Evolutionary conservation across 2,113 vertebrate genomes (phyloP).

Genomic region (Lanius ludovicianus): DNA sequence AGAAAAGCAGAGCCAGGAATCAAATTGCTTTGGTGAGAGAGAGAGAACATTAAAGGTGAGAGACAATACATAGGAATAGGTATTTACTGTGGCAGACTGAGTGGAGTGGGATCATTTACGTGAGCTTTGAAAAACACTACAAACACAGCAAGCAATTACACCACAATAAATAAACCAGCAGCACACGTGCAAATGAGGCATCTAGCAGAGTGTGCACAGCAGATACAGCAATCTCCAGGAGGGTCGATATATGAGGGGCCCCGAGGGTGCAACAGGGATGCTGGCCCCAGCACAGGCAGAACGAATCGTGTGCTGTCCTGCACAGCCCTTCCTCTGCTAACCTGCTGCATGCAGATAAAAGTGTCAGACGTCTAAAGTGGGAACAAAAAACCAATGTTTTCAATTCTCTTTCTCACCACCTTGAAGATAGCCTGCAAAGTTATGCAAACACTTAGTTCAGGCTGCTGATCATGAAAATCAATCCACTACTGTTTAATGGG

Average conservation of each 20-base stretch:
- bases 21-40: background rate
- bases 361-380: background rate
- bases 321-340: background rate
- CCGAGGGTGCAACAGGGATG: background rate
- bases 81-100: background rate
- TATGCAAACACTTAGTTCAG: background rate
- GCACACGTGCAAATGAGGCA: background rate
- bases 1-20: background rate
- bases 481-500: background rate
- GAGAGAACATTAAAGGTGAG: constrained; percentile 21
- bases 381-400: background rate
- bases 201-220: background rate
- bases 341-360: background rate
- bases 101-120: background rate
- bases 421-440: background rate
- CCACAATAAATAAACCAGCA: constrained; percentile 31
- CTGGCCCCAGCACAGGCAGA: accelerated
- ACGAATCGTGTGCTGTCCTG: background rate
- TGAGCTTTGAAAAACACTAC: constrained; percentile 17
- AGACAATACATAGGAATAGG: background rate
- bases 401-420: background rate
- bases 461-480: background rate
- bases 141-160: constrained; percentile 35
- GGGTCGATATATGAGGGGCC: background rate
- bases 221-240: background rate